A percentile compares a stretch with the other conserved stretches of the same genome.
Conservation (phyloP, 2,888 invertebrate genomes). For the Ctenicera cuprea region DNA sequence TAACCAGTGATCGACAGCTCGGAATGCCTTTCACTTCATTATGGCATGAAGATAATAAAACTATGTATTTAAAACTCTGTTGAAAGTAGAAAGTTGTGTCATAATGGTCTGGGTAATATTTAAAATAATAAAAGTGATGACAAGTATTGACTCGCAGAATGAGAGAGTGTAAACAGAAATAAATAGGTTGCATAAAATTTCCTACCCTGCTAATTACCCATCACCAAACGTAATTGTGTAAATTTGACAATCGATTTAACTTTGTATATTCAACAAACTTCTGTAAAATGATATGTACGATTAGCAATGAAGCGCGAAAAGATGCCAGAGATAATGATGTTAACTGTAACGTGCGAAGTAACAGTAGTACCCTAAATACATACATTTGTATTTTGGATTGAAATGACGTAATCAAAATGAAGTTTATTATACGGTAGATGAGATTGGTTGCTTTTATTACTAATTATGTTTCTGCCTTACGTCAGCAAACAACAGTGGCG, state of each 20-base stretch:
- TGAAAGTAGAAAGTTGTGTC: constrained; percentile 10
- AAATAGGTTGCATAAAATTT: neutral
- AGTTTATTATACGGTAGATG: neutral
- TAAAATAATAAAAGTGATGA: constrained; percentile 3
- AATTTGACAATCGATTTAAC: constrained; percentile 15
- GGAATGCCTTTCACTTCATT: constrained; percentile 2
- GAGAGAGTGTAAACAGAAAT: neutral
- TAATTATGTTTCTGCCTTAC: too few relatives aligned
- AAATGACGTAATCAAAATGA: neutral
- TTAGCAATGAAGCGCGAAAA: constrained; percentile 12
- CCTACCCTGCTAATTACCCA: neutral
- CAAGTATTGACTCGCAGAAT: neutral
- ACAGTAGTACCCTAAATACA: constrained; percentile 14
- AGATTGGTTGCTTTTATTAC: neutral
- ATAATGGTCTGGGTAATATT: neutral
- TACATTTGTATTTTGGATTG: constrained; percentile 7
- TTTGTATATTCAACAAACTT: neutral
- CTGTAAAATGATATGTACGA: neutral
- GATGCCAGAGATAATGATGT: neutral
- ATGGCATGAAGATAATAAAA: neutral
- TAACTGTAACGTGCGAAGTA: constrained; percentile 12
- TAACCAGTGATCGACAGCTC: neutral
- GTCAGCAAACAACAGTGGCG: too few relatives aligned
- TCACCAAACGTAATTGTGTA: constrained; percentile 10
- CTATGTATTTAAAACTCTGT: neutral